Evolutionary conservation across 2,797 vertebrate genomes (phyloP), one percentile per base, ranked within the genome.

Genomic region (Ctenochaetus hawaiiensis): DNA sequence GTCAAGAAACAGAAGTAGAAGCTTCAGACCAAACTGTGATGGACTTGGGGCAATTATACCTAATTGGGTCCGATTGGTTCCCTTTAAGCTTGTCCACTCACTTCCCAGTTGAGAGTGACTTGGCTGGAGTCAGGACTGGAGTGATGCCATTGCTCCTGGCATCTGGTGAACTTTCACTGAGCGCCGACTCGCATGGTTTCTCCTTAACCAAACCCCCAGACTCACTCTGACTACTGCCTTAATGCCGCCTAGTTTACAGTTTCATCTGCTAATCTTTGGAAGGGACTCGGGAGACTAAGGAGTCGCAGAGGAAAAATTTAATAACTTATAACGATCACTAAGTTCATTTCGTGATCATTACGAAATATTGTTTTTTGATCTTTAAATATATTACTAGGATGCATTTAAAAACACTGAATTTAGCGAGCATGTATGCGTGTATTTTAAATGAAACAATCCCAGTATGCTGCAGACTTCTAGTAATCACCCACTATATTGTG

Each of bases 101-200:
- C 84, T 83, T 82, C 77, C 84, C 69, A 80, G 83, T 92, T 87
- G 87, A 87, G 88, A 89, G 87, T 87, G 90, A 89, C 90, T 93
- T 93, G 89, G 89, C 91, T 80, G 72, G 73, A 80, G 87, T 92
- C 86, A 85, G 84, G 75, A 77, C 85, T 87, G 91, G 93, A 94
- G 86, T 87, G 89, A 89, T 91, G 90, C 87, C 93, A 94, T 93
- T 84, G 91, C 91, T 94, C 84, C 83, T 93, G 93, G 93, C 93
- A 86, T 84, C 83, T 82, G 58, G 77, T 89, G 89, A 93, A 91
- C 90, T 89, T 87, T 90, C 80, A 83, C 85, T 85, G 81, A 93
- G 82, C 87, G 80, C 75, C 47, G 62, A 60, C 82, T 83, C 49
- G 71, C 86, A 82, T 80, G 80, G 75, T 78, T 92, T 91, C 87